Evolutionary conservation across 2,888 invertebrate genomes (phyloP), one percentile per base, ranked within the genome.

Genomic region (Drosophila crucigera): DNA sequence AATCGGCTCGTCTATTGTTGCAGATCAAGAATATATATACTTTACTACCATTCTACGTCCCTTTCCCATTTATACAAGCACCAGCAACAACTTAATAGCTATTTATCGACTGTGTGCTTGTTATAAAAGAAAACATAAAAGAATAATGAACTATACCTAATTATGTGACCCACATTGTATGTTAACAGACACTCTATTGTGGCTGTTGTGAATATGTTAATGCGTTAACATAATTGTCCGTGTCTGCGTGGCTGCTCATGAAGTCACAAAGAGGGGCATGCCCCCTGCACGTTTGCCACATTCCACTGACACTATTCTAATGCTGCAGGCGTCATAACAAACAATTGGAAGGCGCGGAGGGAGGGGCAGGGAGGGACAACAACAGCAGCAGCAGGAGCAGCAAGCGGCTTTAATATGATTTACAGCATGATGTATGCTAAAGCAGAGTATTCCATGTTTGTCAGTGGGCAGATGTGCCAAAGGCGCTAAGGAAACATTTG

Each of bases 241-340:
- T 84, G 69, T 54, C 58, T 37, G 39, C 19, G n/a, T 25, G 16
- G 33, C 39, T 37, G 54, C 54, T 49, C 28, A 33, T 37, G 49
- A 68, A 56, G 55, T 31, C 30, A 41, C 41, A 39, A 47, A n/a
- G 33, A 35, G 68, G 39, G 56, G 33, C 39, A 19, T 58, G 28
- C 7, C 30, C 22, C 22, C 41, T 14, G 4, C 16, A 19, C 39
- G 5, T 41, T 16, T 16, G 39, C 3, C 61, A 19, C 52, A 73
- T 73, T 80, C 73, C 73, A 76, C 69, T 86, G 91, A 91, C 91
- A 91, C 91, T 87, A 86, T 89, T 84, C 78, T 72, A 76, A 65
- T 56, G 54, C 60, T 74, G 74, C 68, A 66, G 55, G 74, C 61
- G 49, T 63, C 74, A 75, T 53, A 80, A 77, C 73, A 73, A 76